These are phyloP conservation scores for Abramis brama DNA, from an alignment of 2,113 vertebrate genomes.

Conservation along the genomic window DNA sequence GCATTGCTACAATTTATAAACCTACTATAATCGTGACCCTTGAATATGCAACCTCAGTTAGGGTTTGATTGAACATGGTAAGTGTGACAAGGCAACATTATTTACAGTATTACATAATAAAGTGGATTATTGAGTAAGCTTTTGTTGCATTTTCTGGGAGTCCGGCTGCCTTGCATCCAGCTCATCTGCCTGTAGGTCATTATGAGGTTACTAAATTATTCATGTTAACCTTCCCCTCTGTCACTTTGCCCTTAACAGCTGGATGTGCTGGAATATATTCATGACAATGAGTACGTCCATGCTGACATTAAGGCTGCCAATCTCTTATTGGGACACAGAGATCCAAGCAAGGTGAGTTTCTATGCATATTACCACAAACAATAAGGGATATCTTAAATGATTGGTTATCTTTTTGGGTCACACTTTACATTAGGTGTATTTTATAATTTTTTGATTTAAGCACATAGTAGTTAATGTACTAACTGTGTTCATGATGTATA, in stretches of 20 bases:
- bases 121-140: background rate
- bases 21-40: background rate
- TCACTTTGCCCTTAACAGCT: slow-evolving; percentile 74
- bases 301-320: slow-evolving; percentile 95
- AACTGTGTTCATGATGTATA: too few relatives aligned
- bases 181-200: slow-evolving; percentile 48
- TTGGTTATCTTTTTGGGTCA: background rate
- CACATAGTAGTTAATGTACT: too few relatives aligned
- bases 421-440: too few relatives aligned
- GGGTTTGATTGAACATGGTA: background rate
- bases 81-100: background rate
- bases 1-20: background rate
- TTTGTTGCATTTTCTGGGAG: slow-evolving; percentile 32
- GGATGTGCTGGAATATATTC: slow-evolving; percentile 90
- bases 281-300: slow-evolving; percentile 94
- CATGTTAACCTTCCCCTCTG: slow-evolving; percentile 56
- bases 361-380: slow-evolving; percentile 10
- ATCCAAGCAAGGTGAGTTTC: slow-evolving; percentile 79
- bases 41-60: background rate
- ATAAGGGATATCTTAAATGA: background rate
- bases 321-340: slow-evolving; percentile 84
- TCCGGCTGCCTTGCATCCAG: slow-evolving; percentile 37
- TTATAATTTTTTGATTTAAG: too few relatives aligned
- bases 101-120: background rate
- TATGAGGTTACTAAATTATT: slow-evolving; percentile 58